These are phyloP conservation scores for Drosophila varians DNA, from an alignment of 1,140 invertebrate genomes.

Conservation along the genomic window DNA sequence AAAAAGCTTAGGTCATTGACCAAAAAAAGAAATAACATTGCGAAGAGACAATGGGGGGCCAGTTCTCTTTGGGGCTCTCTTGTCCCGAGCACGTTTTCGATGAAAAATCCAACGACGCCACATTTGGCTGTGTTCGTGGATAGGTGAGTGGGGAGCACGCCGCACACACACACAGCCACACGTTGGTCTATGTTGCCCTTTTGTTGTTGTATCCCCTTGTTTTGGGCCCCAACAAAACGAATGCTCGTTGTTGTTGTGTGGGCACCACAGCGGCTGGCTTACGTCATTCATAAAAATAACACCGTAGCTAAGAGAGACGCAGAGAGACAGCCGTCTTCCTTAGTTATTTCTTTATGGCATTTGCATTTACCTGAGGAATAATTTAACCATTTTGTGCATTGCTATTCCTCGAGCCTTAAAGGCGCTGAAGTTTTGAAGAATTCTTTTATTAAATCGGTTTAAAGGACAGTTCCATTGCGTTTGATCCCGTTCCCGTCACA, in stretches of 20 bases:
- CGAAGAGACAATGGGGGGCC: constrained; percentile 28
- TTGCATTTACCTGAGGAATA: constrained; percentile 73
- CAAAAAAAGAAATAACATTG: constrained; percentile 71
- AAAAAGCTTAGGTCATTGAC: constrained; percentile 78
- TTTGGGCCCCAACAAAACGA: constrained; percentile 11
- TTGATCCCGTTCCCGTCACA: not conserved
- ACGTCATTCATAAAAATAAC: constrained; percentile 82
- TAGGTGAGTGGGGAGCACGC: constrained; percentile 21
- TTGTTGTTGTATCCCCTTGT: constrained; percentile 3
- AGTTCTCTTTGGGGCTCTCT: constrained; percentile 14
- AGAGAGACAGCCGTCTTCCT: constrained; percentile 10
- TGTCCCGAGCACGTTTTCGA: constrained; percentile 60
- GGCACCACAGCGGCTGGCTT: constrained; percentile 54
- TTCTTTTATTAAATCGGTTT: constrained; percentile 41
- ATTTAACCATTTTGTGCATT: constrained; percentile 78
- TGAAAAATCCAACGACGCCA: constrained; percentile 60
- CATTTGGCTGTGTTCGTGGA: constrained; percentile 36
- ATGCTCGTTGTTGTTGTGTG: constrained; percentile 51
- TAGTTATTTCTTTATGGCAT: constrained; percentile 33
- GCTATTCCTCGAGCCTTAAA: constrained; percentile 4
- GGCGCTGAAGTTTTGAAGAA: not conserved
- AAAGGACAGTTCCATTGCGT: constrained; percentile 16
- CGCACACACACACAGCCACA: constrained; percentile 4
- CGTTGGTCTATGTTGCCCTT: constrained; percentile 15
- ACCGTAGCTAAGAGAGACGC: constrained; percentile 47